A percentile compares a stretch with the other conserved stretches of the same genome.
phyloP scores from a whole-genome alignment of 2,797 vertebrate genomes.

The Epinephelus awoara region DNA sequence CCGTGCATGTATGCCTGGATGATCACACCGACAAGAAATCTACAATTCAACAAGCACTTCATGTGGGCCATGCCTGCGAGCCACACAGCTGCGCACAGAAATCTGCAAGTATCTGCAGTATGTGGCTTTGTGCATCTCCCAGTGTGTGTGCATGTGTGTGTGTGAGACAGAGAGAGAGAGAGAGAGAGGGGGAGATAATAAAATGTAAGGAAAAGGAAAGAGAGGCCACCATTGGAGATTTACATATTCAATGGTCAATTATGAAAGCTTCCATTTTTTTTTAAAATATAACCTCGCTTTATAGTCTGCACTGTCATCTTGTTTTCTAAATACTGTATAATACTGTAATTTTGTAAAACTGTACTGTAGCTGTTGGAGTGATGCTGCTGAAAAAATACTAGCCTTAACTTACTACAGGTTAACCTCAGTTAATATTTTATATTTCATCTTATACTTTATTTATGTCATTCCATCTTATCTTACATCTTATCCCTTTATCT shows the following conservation, averaged over 20 bases:
- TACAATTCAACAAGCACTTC: conserved; percentile 74
- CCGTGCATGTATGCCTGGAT: conserved; percentile 72
- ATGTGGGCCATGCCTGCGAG: conserved; percentile 66
- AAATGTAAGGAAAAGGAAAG: conserved; percentile 19
- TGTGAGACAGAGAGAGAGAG: not conserved
- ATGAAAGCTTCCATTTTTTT: conserved; percentile 18
- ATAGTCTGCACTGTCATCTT: too few relatives aligned
- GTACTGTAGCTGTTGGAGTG: not conserved
- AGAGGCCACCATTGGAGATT: not conserved
- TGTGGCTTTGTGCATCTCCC: conserved; percentile 42
- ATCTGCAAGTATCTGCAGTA: conserved; percentile 52
- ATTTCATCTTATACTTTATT: too few relatives aligned
- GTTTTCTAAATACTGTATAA: too few relatives aligned
- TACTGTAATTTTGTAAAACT: not conserved
- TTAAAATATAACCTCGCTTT: not conserved
- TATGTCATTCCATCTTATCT: too few relatives aligned
- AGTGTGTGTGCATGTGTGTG: conserved; percentile 36
- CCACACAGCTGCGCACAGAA: conserved; percentile 71
- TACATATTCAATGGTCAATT: not conserved
- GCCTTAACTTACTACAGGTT: not conserved
- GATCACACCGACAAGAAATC: conserved; percentile 76
- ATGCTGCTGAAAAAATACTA: not conserved
- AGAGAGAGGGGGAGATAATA: not conserved
- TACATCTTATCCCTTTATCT: too few relatives aligned
- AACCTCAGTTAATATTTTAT: too few relatives aligned